Base-by-base conservation (phyloP, 1,140 invertebrate genomes). In the Dinothrombium tinctorium region DNA sequence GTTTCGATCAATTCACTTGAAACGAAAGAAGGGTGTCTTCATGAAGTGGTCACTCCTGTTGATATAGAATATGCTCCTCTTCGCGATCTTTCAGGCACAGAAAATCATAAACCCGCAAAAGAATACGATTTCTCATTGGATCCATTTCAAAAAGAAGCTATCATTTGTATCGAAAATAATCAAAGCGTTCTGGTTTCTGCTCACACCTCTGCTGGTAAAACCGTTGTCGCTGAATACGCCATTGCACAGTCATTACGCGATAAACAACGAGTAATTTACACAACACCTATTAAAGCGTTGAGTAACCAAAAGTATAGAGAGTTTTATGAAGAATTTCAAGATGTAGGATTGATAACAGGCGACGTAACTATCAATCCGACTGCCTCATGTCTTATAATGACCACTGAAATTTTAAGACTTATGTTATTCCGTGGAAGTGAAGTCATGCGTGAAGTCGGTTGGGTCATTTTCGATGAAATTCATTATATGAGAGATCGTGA, bases 401-500 rank as follows among this genome's bases (percentile, higher is more conserved):
- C 94, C 2, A 99, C 94, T 23, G 94, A 99, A 66, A 99, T 99
- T 71, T 64, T 99, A 40, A 63, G 94, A 48, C 92, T 87, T 53
- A 99, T 99, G 94, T 63, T 99, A 17, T 99, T 99, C 54, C 67
- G 90, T 56, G 94, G 94, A 41, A 95, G 87, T 28, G 90, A 98
- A 64, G 62, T 89, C 8, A 96, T 94, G 75, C 66, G 89, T 49
- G 94, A 99, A 70, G 87, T 99, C 4, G 92, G 87, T 35, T 99
- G 92, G 94, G 92, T 99, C 8, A 68, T 99, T 38, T 99, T 99
- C 65, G 94, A 99, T 60, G 94, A 99, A 66, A 99, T 99, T 54
- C 94, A 99, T 64, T 99, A 99, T 56, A 99, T 99, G 92, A 66
- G 94, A 56, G 89, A 99, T 53, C 95, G 94, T 64, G 89, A 96